These are phyloP conservation scores for Eudemis profundana DNA, from an alignment of 2,888 invertebrate genomes.

Conservation along the genomic window DNA sequence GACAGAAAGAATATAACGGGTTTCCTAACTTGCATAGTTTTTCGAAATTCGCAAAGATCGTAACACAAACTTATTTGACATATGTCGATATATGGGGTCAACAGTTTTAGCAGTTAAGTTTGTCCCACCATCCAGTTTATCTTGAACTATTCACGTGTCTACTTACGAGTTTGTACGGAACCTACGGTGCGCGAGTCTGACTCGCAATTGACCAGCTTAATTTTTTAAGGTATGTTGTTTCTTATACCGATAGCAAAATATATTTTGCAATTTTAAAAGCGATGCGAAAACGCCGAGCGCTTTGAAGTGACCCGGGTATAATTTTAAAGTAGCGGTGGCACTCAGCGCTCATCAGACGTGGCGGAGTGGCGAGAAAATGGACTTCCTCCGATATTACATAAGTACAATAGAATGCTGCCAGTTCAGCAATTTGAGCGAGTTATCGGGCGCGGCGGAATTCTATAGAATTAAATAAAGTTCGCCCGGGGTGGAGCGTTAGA, in stretches of 20 bases:
- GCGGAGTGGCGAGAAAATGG: constrained; percentile 65
- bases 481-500: constrained; percentile 52
- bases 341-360: constrained; percentile 51
- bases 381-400: constrained; percentile 68
- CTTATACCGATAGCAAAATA: constrained; percentile 28
- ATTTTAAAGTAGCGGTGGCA: constrained; percentile 56
- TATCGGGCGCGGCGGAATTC: constrained; percentile 61
- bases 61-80: no score
- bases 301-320: constrained; percentile 60
- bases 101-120: no score
- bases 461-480: constrained; percentile 65
- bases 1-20: no score
- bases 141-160: no score
- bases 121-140: no score
- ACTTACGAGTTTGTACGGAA: no score
- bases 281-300: constrained; percentile 32
- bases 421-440: constrained; percentile 68
- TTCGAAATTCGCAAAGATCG: no score
- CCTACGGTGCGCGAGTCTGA: no score
- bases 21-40: no score
- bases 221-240: no score
- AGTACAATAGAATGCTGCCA: constrained; percentile 61
- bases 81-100: no score
- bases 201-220: no score
- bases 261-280: constrained; percentile 36